Evolutionary conservation across 2,113 vertebrate species (phyloP).

Genomic region (Mixornis gularis): DNA sequence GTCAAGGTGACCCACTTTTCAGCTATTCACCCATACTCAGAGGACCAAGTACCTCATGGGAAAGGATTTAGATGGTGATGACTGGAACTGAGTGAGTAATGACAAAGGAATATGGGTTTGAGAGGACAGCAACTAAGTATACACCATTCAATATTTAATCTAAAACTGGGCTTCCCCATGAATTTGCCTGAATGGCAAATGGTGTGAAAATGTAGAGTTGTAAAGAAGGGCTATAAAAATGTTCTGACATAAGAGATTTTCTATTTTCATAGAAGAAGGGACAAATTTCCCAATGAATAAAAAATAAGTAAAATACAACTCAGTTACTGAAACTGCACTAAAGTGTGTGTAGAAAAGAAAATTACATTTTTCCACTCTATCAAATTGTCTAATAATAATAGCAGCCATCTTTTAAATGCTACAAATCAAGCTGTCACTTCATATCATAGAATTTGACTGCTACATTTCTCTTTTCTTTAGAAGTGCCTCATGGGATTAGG

Average conservation of each 20-base stretch:
- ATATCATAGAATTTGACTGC: constrained; percentile 16
- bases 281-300: background rate
- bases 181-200: background rate
- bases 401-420: constrained; percentile 4
- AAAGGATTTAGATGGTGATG: background rate
- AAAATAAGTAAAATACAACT: background rate
- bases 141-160: background rate
- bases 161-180: background rate
- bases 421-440: constrained; percentile 41
- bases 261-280: background rate
- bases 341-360: constrained; percentile 2
- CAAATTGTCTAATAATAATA: constrained; percentile 43
- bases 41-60: background rate
- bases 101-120: background rate
- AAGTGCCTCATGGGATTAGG: background rate
- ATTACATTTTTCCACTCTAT: constrained; percentile 19
- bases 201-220: background rate
- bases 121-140: background rate
- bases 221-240: background rate
- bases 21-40: background rate
- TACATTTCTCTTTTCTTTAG: constrained; percentile 15
- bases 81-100: background rate
- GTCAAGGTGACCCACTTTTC: background rate
- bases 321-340: background rate
- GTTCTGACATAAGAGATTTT: background rate